These are phyloP conservation scores for Cacatua alba DNA, from an alignment of 2,113 vertebrate genomes.

Conservation along the genomic window DNA sequence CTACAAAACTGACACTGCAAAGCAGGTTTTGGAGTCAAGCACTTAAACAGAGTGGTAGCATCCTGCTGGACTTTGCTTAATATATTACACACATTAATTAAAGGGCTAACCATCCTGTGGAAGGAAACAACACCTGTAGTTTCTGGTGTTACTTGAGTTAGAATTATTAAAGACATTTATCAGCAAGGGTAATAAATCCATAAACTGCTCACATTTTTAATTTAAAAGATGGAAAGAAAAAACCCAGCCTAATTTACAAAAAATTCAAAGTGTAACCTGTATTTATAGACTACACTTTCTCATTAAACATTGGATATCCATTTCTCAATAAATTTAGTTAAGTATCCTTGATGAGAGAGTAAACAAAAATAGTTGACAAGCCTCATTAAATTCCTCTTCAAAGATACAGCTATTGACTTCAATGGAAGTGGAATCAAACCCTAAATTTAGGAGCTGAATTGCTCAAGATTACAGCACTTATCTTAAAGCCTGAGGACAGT, in stretches of 20 bases:
- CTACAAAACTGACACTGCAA: background rate
- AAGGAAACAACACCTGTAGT: background rate
- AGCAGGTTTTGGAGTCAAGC: background rate
- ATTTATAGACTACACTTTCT: background rate
- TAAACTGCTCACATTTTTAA: background rate
- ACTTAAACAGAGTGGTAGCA: background rate
- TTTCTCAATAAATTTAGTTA: slow-evolving; percentile 26
- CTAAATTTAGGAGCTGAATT: slow-evolving; percentile 40
- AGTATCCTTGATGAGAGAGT: slow-evolving; percentile 9
- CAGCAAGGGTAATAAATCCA: background rate
- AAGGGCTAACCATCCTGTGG: background rate
- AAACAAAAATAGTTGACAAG: slow-evolving; percentile 43
- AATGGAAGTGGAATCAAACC: slow-evolving; percentile 29
- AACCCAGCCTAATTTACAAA: background rate
- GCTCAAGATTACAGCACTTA: slow-evolving; percentile 44
- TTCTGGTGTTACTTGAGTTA: background rate
- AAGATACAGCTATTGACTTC: slow-evolving; percentile 16
- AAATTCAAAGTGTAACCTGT: background rate
- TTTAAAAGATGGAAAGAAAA: background rate
- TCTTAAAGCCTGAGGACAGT: slow-evolving; percentile 34
- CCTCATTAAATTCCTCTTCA: slow-evolving; percentile 38
- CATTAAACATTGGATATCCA: slow-evolving; percentile 7
- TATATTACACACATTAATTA: background rate
- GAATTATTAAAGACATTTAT: background rate
- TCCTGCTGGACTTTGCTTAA: background rate